Percentiles rank a stretch among this genome's conserved stretches.
Conservation (phyloP, 2,797 vertebrate genomes). For the Echiichthys vipera region DNA sequence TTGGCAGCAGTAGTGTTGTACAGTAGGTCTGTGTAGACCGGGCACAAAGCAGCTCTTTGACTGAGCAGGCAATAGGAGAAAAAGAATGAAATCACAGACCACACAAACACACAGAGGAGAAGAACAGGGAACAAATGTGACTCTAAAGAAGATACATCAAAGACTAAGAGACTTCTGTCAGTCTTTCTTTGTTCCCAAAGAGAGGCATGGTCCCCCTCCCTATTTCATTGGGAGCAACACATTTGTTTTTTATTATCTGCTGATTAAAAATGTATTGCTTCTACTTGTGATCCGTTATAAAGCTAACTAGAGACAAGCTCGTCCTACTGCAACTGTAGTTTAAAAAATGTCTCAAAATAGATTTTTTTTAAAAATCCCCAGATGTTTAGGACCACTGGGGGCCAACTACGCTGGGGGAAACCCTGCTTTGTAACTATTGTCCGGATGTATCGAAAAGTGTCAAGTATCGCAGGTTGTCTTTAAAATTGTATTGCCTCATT, state of each 20-base stretch:
- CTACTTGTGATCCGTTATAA: background rate
- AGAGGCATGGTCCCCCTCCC: background rate
- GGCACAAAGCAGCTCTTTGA: constrained; percentile 61
- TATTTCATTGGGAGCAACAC: background rate
- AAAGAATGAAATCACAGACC: constrained; percentile 7
- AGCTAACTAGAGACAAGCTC: too few species aligned
- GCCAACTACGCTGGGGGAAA: too few species aligned
- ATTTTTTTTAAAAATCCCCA: too few species aligned
- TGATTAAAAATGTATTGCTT: background rate
- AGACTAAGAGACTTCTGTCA: background rate
- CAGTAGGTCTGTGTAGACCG: constrained; percentile 20
- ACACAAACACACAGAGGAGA: constrained; percentile 14
- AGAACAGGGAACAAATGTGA: constrained; percentile 23
- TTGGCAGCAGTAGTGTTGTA: constrained; percentile 28
- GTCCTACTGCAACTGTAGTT: too few species aligned
- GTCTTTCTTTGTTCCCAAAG: background rate
- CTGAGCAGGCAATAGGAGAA: background rate
- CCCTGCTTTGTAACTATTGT: too few species aligned
- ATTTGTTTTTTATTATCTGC: background rate
- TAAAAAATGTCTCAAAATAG: too few species aligned
- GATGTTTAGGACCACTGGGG: too few species aligned
- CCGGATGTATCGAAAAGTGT: accelerated
- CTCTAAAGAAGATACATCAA: constrained; percentile 20
- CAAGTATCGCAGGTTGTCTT: background rate
- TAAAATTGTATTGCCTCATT: too few species aligned